Evolutionary conservation across 2,888 invertebrate genomes (phyloP), one percentile per base, ranked within the genome.

Genomic region (Bibio marci): DNA sequence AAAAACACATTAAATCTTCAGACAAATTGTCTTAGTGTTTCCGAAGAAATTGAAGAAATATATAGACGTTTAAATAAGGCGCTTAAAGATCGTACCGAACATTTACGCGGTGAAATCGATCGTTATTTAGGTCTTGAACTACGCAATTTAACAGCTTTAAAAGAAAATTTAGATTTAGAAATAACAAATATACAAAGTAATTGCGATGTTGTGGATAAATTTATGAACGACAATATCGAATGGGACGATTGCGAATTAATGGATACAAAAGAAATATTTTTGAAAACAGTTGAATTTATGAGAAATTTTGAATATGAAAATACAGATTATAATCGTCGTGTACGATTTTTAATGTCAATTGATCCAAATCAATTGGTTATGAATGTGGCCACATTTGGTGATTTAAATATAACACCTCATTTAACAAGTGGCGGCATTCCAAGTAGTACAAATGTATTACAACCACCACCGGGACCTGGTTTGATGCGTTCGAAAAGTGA

Each of bases 151-250:
- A 80, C 80, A 41, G 76, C 82, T 47, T 70, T 94, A 38, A 90
- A 91, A 64, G 90, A 90, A 60, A 92, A 90, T 63, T 67, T 97
- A 50, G 92, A 94, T 59, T 73, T 82, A 58, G 97, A 98, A 65
- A 81, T 94, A 56, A 76, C 80, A 48, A 97, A 95, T 64, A 90
- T 97, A 53, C 76, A 81, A 55, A 91, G 92, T 58, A 97, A 95
- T 63, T 94, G 94, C 65, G 94, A 95, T 61, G 70, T 92, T 54
- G 88, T 90, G 37, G 94, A 95, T 62, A 90, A 90, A 59, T 83
- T 90, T 57, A 87, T 91, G 71, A 83, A 78, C 54, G 85, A 86
- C 49, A 80, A 78, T 45, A 80, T 87, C 30, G 81, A 87, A 52
- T 88, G 91, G 80, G 88, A 92, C 50, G 87, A 91, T 52, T 81